Evolutionary conservation across 2,888 invertebrate genomes (phyloP).

Genomic region (Caenorhabditis panamensis): DNA sequence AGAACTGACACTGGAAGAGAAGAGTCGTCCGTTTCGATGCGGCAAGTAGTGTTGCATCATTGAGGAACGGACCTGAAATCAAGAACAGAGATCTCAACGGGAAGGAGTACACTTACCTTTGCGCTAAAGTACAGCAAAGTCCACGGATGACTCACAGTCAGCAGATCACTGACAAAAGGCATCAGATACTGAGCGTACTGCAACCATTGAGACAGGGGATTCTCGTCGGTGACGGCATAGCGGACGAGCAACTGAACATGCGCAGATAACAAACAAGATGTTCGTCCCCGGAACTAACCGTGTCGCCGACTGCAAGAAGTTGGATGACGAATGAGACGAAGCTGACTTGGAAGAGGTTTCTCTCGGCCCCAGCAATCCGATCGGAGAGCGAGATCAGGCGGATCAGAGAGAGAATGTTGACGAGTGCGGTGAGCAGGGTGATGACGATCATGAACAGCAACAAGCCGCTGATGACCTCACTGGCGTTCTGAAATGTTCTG

Average conservation of each 20-base stretch:
- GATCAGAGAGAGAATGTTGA: slow-evolving; percentile 26
- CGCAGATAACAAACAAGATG: not conserved
- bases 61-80: slow-evolving; percentile 36
- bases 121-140: slow-evolving; percentile 55
- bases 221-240: slow-evolving; percentile 10
- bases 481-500: slow-evolving; percentile 25
- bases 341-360: slow-evolving; percentile 37
- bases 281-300: slow-evolving; percentile 10
- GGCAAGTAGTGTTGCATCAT: slow-evolving; percentile 13
- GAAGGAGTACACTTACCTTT: slow-evolving; percentile 35
- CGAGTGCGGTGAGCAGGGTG: slow-evolving; percentile 14
- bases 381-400: slow-evolving; percentile 23
- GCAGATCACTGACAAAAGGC: slow-evolving; percentile 59
- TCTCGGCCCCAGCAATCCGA: slow-evolving; percentile 36
- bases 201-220: slow-evolving; percentile 5
- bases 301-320: slow-evolving; percentile 34
- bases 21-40: not conserved
- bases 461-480: slow-evolving; percentile 14
- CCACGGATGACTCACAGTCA: slow-evolving; percentile 61
- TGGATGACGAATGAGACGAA: slow-evolving; percentile 46
- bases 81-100: too few relatives aligned
- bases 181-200: slow-evolving; percentile 30
- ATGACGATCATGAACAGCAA: slow-evolving; percentile 29
- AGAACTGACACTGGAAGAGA: not conserved
- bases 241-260: slow-evolving; percentile 33